Evolutionary conservation across 2,797 vertebrate species (phyloP).

Genomic region (Sphenopsis melanotis): DNA sequence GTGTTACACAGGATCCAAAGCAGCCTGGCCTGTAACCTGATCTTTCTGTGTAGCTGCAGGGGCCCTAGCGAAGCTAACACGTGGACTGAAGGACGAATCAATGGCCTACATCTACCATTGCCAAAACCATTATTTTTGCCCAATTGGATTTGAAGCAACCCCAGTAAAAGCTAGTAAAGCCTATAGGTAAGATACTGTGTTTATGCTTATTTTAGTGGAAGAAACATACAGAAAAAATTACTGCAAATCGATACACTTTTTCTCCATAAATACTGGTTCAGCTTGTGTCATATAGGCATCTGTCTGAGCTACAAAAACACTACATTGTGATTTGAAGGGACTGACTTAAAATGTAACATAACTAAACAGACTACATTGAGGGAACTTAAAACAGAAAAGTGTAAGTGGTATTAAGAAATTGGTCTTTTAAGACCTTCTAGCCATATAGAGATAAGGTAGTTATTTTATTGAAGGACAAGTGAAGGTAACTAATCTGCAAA

Average conservation of each 20-base stretch:
- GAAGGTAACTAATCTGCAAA: background rate
- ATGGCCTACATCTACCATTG: slow-evolving; percentile 99
- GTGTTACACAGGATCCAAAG: background rate
- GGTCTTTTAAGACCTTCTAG: background rate
- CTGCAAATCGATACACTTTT: background rate
- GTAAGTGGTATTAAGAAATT: background rate
- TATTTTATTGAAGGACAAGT: background rate
- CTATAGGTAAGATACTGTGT: slow-evolving; percentile 81
- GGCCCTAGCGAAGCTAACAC: slow-evolving; percentile 89
- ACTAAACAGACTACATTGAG: background rate
- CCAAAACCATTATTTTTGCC: slow-evolving; percentile 99
- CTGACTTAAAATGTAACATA: background rate
- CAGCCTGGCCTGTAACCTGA: background rate
- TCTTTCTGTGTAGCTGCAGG: slow-evolving; percentile 83
- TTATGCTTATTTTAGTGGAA: background rate
- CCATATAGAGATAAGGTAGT: background rate
- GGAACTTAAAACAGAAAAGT: background rate
- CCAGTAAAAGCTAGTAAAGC: slow-evolving; percentile 93
- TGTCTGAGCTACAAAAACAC: background rate
- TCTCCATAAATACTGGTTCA: background rate
- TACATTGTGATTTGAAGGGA: background rate
- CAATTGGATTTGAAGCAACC: slow-evolving; percentile 96
- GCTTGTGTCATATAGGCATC: background rate
- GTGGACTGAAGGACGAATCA: slow-evolving; percentile 91
- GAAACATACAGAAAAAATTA: background rate